phyloP scores from a whole-genome alignment of 1,140 invertebrate genomes.

The Melipona quadrifasciata region DNA sequence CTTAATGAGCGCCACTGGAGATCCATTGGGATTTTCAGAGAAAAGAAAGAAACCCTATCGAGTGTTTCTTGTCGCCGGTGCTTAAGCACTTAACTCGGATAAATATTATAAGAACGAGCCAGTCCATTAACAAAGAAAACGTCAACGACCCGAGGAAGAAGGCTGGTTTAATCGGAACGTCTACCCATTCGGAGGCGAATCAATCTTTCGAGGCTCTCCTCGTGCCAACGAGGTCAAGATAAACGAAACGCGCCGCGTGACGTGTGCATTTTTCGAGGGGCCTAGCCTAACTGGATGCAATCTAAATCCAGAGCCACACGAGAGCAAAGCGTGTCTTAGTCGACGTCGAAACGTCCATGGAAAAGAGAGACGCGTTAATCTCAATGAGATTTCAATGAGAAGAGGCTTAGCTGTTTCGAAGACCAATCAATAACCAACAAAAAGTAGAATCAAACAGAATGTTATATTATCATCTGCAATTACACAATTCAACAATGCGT shows the following conservation, averaged over 20 bases:
- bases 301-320: slow-evolving; percentile 21
- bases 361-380: not conserved
- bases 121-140: not conserved
- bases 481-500: no score
- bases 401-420: not conserved
- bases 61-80: not conserved
- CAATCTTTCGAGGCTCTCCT: not conserved
- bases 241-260: slow-evolving; percentile 17
- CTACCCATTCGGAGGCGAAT: slow-evolving; percentile 3
- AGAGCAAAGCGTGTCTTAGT: slow-evolving; percentile 3
- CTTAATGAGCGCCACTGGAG: not conserved
- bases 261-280: slow-evolving; percentile 18
- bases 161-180: not conserved
- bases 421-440: not conserved
- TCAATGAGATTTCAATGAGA: not conserved
- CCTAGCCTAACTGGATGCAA: not conserved
- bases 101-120: not conserved
- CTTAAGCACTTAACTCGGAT: no score
- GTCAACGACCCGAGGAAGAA: slow-evolving; percentile 5
- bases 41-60: no score
- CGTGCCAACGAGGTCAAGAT: slow-evolving; percentile 27
- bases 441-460: no score
- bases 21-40: not conserved
- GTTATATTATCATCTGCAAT: no score
- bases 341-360: not conserved